phyloP scores from a whole-genome alignment of 2,797 vertebrate species.

The Cirrhinus mrigala region DNA sequence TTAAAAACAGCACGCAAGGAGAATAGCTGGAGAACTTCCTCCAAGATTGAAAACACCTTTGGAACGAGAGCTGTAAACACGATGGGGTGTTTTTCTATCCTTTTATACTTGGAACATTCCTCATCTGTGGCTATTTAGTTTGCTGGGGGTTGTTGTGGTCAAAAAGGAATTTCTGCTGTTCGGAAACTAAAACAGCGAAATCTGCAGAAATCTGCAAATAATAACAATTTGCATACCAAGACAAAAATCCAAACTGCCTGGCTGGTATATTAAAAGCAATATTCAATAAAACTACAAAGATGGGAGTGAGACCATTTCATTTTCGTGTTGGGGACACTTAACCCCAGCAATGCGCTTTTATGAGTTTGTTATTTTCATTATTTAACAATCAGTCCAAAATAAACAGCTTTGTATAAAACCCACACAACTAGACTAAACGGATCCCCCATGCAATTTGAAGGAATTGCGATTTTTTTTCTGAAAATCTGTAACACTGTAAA shows the following conservation, averaged over 20 bases:
- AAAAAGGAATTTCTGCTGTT: constrained; percentile 74
- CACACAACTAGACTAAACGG: constrained; percentile 23
- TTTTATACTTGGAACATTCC: constrained; percentile 77
- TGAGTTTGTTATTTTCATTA: constrained; percentile 28
- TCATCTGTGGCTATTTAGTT: constrained; percentile 84
- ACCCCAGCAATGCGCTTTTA: constrained; percentile 28
- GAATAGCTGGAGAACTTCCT: constrained; percentile 76
- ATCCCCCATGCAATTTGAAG: neutral
- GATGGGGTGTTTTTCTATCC: constrained; percentile 64
- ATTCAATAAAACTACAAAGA: constrained; percentile 83
- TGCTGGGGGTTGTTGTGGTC: constrained; percentile 83
- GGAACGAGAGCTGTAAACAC: constrained; percentile 78
- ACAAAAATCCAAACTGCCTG: constrained; percentile 74
- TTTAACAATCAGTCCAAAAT: constrained; percentile 12
- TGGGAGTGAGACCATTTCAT: constrained; percentile 76
- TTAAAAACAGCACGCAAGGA: constrained; percentile 60
- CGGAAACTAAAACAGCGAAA: neutral
- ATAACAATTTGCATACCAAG: constrained; percentile 78
- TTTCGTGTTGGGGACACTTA: constrained; percentile 51
- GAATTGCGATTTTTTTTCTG: neutral
- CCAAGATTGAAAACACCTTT: constrained; percentile 84
- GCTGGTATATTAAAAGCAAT: constrained; percentile 78
- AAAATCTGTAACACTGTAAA: neutral
- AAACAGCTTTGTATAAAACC: neutral
- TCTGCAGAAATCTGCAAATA: constrained; percentile 77